Percentiles rank a stretch among this genome's conserved stretches.
phyloP scores from a whole-genome alignment of 2,888 invertebrate genomes.

The Aphodius sticticus region DNA sequence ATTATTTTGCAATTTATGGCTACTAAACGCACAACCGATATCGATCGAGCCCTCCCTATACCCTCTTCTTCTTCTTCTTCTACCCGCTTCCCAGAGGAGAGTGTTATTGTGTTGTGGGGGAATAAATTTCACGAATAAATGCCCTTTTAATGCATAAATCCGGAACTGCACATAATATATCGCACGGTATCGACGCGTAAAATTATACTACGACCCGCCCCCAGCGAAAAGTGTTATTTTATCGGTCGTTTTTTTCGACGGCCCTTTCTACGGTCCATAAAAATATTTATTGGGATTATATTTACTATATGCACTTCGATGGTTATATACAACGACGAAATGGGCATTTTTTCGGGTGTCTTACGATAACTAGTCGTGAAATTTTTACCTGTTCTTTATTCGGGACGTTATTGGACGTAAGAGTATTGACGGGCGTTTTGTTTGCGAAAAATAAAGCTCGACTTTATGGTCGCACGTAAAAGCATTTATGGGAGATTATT shows the following conservation, averaged over 20 bases:
- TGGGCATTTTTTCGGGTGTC: neutral
- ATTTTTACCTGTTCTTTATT: neutral
- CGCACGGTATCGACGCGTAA: constrained; percentile 12
- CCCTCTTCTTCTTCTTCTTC: neutral
- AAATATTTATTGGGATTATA: constrained; percentile 4
- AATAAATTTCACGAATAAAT: constrained; percentile 25
- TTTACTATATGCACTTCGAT: neutral
- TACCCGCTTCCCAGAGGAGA: constrained; percentile 7
- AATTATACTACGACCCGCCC: neutral
- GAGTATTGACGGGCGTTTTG: neutral
- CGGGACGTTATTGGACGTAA: neutral
- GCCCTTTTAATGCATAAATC: constrained; percentile 26
- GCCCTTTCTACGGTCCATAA: neutral
- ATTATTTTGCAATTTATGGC: constrained; percentile 49
- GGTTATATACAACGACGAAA: neutral
- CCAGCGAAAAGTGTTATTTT: neutral
- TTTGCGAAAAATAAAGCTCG: neutral
- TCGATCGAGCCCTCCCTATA: constrained; percentile 11
- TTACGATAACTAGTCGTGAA: neutral
- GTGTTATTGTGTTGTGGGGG: constrained; percentile 16
- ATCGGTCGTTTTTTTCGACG: neutral
- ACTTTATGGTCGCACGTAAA: neutral
- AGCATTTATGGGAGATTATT: neutral
- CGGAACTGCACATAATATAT: constrained; percentile 22
- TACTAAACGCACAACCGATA: constrained; percentile 31